Evolutionary conservation across 2,113 vertebrate species (phyloP), one percentile per base, ranked within the genome.

Genomic region (Mesocricetus auratus): DNA sequence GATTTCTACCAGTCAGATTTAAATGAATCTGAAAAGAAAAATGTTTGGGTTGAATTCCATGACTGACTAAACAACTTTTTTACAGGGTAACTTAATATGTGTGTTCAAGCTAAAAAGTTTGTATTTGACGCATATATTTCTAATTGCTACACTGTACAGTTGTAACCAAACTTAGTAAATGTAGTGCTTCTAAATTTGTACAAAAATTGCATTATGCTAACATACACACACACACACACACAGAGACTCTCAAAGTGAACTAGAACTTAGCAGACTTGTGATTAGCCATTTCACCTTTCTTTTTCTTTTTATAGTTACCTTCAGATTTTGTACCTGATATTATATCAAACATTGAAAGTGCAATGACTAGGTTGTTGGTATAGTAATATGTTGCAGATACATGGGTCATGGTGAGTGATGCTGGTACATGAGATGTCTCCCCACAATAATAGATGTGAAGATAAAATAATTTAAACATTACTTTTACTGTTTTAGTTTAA

Each of bases 401-500:
- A n/a, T n/a, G n/a, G n/a, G n/a, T n/a, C n/a, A n/a, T n/a, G n/a
- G n/a, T n/a, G n/a, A n/a, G n/a, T n/a, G n/a, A n/a, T n/a, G n/a
- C n/a, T n/a, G n/a, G n/a, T n/a, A n/a, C n/a, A n/a, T n/a, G n/a
- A n/a, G n/a, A n/a, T n/a, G n/a, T n/a, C n/a, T n/a, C n/a, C n/a
- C n/a, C n/a, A n/a, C n/a, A n/a, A n/a, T n/a, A 1, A 3, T 5
- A 0, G 3, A 66, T n/a, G 50, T 31, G 3, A 26, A 64, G 56
- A 79, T 42, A 21, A n/a, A 60, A 86, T 58, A 68, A 81, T 71
- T 33, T 45, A 53, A 53, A 33, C 7, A 53, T 53, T 78, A 29
- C 15, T 77, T 77, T 31, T 47, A 77, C 26, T 33, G 7, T 60
- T 29, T 83, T 83, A 56, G 16, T 60, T 60, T 42, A 7, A 29